Conservation (phyloP, 1,140 invertebrate species). For the Thaumatotibia leucotreta region DNA sequence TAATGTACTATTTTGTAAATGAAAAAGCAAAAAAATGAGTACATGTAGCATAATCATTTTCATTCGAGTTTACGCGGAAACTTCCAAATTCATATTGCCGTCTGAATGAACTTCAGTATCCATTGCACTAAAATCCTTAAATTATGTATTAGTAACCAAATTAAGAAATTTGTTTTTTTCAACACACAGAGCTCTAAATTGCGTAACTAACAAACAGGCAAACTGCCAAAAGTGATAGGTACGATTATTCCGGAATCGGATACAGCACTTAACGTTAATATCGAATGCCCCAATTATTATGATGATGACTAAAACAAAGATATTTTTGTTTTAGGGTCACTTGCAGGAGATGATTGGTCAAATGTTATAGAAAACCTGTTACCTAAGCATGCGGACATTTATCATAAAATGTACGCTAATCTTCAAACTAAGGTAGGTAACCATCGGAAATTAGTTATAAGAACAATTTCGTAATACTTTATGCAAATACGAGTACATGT, state of each 20-base stretch:
- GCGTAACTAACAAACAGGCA: not conserved
- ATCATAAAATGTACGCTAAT: conserved; percentile 77
- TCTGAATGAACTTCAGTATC: no score
- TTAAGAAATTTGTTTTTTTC: not conserved
- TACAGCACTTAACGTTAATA: not conserved
- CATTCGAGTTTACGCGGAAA: no score
- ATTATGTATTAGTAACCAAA: no score
- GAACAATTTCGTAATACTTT: not conserved
- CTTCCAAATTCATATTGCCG: no score
- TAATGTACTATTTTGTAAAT: no score
- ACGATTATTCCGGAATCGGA: conserved; percentile 17
- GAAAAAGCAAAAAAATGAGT: no score
- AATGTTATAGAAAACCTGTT: conserved; percentile 76
- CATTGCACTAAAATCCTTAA: no score
- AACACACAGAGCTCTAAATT: not conserved
- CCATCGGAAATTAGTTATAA: no score
- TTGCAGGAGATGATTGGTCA: conserved; percentile 79
- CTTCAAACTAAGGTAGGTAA: conserved; percentile 76
- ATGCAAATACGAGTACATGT: not conserved
- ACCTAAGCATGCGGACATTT: conserved; percentile 75
- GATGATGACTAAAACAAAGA: not conserved
- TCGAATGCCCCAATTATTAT: not conserved
- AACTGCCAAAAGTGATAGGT: conserved; percentile 21
- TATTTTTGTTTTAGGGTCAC: conserved; percentile 68
- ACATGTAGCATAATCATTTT: no score